A percentile compares a stretch with the other conserved stretches of the same genome.
These are phyloP conservation scores for Agapornis canus DNA, from an alignment of 2,797 vertebrate species.

Conservation along the genomic window DNA sequence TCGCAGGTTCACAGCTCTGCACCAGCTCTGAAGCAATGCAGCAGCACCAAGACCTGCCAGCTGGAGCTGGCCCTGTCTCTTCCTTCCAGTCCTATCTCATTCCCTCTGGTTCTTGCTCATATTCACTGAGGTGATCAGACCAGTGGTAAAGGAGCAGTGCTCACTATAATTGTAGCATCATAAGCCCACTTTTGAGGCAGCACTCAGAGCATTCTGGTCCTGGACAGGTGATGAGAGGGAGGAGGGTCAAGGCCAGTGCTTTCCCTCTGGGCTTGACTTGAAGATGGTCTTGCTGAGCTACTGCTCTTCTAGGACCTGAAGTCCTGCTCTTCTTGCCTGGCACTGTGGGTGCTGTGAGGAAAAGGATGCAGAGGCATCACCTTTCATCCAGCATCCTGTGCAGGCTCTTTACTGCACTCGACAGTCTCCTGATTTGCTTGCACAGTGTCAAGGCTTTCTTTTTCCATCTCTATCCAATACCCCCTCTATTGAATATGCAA, in stretches of 20 bases:
- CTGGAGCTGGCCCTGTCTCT: neutral
- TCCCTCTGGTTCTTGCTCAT: neutral
- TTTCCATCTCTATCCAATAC: neutral
- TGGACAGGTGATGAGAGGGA: neutral
- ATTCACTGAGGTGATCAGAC: no score
- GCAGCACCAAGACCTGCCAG: neutral
- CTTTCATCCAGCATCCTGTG: neutral
- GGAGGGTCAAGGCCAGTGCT: neutral
- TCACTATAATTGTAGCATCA: fast-evolving
- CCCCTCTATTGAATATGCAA: neutral
- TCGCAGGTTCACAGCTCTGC: neutral
- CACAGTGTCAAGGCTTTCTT: neutral
- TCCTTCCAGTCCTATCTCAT: neutral
- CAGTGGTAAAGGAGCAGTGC: neutral
- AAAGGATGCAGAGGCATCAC: neutral
- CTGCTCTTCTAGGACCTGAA: neutral
- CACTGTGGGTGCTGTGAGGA: no score
- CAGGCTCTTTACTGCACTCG: neutral
- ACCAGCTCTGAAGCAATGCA: neutral
- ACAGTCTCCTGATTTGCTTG: neutral
- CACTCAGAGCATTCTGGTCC: neutral
- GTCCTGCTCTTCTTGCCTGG: neutral
- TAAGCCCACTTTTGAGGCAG: neutral
- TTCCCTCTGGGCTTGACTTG: neutral
- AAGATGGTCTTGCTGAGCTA: neutral